Evolutionary conservation across 2,888 invertebrate genomes (phyloP).

Genomic region (Agrypnus murinus): DNA sequence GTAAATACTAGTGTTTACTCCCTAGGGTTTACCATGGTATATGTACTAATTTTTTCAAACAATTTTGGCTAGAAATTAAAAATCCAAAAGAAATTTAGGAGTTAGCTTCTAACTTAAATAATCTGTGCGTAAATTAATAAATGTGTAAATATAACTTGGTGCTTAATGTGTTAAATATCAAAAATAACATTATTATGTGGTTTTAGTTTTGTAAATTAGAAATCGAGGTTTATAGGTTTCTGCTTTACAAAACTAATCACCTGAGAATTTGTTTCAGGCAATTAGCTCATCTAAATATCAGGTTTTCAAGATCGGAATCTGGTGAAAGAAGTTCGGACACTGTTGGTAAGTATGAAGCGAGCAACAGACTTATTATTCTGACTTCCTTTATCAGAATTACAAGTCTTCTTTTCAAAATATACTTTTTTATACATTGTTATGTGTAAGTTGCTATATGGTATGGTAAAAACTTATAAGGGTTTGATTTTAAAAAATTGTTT

Average conservation of each 20-base stretch:
- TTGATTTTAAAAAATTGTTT: not conserved
- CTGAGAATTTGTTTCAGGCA: constrained; percentile 80
- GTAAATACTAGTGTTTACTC: no score
- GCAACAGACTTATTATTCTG: constrained; percentile 33
- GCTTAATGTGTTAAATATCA: no score
- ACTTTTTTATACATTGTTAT: not conserved
- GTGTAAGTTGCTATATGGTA: constrained; percentile 29
- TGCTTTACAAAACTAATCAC: constrained; percentile 67
- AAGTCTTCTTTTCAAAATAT: constrained; percentile 14
- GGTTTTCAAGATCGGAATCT: constrained; percentile 62
- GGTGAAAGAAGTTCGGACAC: constrained; percentile 49
- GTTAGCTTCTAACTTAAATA: no score
- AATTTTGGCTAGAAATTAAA: no score
- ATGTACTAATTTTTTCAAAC: no score
- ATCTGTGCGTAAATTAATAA: no score
- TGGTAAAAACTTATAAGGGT: constrained; percentile 19
- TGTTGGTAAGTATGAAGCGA: constrained; percentile 52
- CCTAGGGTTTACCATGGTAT: no score
- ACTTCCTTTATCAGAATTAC: constrained; percentile 21
- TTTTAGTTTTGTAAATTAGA: constrained; percentile 53
- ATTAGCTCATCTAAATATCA: constrained; percentile 67
- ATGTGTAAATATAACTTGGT: no score
- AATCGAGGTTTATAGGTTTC: constrained; percentile 47
- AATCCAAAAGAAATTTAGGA: no score
- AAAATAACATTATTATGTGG: constrained; percentile 32